These are phyloP conservation scores for Meloidogyne floridensis DNA, from an alignment of 1,140 invertebrate species.

Conservation along the genomic window DNA sequence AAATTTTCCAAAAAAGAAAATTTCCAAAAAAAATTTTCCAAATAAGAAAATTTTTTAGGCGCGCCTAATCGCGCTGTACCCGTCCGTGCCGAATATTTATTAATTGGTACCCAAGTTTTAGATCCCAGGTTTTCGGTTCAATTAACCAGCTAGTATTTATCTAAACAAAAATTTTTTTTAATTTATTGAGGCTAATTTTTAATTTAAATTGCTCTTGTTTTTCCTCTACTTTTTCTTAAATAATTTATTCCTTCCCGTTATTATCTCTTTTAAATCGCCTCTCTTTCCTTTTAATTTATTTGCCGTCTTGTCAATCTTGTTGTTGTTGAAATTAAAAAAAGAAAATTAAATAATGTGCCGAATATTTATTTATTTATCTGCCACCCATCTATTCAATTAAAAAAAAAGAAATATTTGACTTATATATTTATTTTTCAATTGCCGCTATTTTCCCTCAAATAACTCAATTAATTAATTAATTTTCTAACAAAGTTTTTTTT, in stretches of 20 bases:
- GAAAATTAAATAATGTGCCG: not conserved
- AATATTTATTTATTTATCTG: not conserved
- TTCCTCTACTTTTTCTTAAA: not conserved
- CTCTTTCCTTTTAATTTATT: not conserved
- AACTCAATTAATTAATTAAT: not conserved
- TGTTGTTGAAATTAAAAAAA: not conserved
- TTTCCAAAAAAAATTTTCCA: too few species aligned
- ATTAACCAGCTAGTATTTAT: too few species aligned
- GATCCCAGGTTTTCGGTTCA: too few species aligned
- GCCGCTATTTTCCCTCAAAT: slow-evolving; percentile 8
- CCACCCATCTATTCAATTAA: not conserved
- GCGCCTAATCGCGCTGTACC: too few species aligned
- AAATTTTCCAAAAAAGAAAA: too few species aligned
- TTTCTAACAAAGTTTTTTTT: not conserved
- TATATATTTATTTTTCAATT: not conserved
- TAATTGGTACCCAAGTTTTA: too few species aligned
- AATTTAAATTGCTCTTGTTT: not conserved
- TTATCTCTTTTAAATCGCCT: slow-evolving; percentile 1
- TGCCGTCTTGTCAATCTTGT: not conserved
- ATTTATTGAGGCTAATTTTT: not conserved
- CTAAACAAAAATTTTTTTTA: too few species aligned
- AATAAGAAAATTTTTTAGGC: too few species aligned
- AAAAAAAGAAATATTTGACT: not conserved
- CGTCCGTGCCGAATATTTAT: too few species aligned
- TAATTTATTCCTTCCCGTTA: slow-evolving; percentile 7